These are phyloP conservation scores for Eurytoma adleriae DNA, from an alignment of 2,888 invertebrate genomes.

Conservation along the genomic window DNA sequence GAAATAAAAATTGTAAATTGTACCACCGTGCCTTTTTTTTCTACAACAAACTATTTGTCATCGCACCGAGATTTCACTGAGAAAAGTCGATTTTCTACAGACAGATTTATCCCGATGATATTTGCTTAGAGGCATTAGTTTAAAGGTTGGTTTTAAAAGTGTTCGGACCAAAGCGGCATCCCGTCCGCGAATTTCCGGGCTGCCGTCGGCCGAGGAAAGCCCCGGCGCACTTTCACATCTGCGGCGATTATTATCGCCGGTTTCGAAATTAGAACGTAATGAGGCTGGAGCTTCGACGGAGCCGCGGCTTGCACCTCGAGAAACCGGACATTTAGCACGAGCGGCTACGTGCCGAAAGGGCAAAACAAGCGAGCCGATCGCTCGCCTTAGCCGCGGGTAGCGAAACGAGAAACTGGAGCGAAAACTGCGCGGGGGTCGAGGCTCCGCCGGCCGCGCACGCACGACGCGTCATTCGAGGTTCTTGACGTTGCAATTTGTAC, in stretches of 20 bases:
- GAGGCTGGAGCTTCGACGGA: constrained; percentile 19
- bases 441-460: neutral
- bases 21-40: no score
- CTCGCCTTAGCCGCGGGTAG: constrained; percentile 30
- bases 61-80: no score
- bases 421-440: constrained; percentile 5
- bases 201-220: constrained; percentile 17
- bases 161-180: no score
- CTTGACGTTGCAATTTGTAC: no score
- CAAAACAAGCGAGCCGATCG: constrained; percentile 52
- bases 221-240: constrained; percentile 8
- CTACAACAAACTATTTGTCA: no score
- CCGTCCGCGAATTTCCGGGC: no score
- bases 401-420: constrained; percentile 18
- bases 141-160: no score
- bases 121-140: no score
- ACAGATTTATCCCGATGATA: neutral
- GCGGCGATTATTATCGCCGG: constrained; percentile 36
- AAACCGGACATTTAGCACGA: constrained; percentile 66
- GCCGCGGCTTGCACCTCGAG: constrained; percentile 26
- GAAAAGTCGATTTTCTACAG: neutral
- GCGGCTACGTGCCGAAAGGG: constrained; percentile 66
- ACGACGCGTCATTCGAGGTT: no score
- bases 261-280: constrained; percentile 54
- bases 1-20: no score